Percentiles rank a stretch among this genome's conserved stretches.
Evolutionary conservation across 1,140 invertebrate genomes (phyloP).

Genomic region (Danaus plexippus): DNA sequence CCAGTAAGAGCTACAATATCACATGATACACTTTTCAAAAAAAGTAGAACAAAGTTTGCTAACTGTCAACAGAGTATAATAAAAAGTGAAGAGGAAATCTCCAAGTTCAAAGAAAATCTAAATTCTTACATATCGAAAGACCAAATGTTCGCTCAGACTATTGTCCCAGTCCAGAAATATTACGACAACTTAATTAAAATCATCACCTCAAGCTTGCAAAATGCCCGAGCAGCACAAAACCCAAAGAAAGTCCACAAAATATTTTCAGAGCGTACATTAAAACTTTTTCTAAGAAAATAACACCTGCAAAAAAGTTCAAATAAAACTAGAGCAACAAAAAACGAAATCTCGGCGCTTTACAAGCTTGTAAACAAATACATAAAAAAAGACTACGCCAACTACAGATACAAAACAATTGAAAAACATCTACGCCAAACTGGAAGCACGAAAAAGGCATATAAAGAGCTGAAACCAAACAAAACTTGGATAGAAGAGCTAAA

Average conservation of each 20-base stretch:
- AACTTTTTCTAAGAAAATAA: slow-evolving; percentile 13
- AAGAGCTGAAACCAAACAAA: slow-evolving; percentile 8
- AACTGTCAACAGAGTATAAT: too few relatives aligned
- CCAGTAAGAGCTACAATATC: too few relatives aligned
- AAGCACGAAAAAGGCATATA: slow-evolving; percentile 11
- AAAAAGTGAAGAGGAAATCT: too few relatives aligned
- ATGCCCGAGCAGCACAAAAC: not conserved
- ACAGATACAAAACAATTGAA: slow-evolving; percentile 12
- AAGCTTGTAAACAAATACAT: slow-evolving; percentile 16
- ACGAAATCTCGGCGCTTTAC: slow-evolving; percentile 9
- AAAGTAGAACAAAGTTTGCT: too few relatives aligned
- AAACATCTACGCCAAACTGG: slow-evolving; percentile 12
- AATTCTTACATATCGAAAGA: too few relatives aligned
- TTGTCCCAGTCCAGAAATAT: too few relatives aligned
- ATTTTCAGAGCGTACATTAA: slow-evolving; percentile 2
- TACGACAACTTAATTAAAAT: not conserved
- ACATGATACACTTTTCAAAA: too few relatives aligned
- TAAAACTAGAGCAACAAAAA: slow-evolving; percentile 5
- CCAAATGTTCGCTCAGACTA: too few relatives aligned
- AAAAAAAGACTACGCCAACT: slow-evolving; percentile 9
- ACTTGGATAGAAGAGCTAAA: slow-evolving; percentile 10
- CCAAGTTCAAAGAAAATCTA: too few relatives aligned
- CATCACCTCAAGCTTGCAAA: slow-evolving; percentile 2
- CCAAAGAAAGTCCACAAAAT: not conserved
- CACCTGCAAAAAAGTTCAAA: slow-evolving; percentile 14